A percentile compares a stretch with the other conserved stretches of the same genome.
phyloP scores from a whole-genome alignment of 2,113 vertebrate genomes.

The Paradoxurus hermaphroditus region DNA sequence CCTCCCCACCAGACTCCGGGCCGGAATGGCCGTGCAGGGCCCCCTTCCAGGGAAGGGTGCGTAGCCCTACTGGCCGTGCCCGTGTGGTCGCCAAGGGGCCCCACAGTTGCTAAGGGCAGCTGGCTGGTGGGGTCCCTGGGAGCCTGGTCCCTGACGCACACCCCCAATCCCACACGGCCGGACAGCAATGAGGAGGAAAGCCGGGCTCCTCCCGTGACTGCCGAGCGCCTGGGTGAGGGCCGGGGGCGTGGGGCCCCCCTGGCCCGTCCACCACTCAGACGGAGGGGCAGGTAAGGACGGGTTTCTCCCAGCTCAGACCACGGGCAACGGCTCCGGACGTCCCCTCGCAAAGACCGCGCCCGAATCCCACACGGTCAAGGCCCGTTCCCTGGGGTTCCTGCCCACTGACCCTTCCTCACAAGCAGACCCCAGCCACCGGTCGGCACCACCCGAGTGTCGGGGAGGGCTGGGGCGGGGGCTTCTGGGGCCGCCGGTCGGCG shows the following conservation, averaged over 20 bases:
- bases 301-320: not conserved
- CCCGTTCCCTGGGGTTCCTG: not conserved
- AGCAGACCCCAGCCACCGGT: not conserved
- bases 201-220: not conserved
- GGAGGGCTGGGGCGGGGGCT: too few species aligned
- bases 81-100: not conserved
- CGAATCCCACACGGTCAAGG: not conserved
- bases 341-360: too few species aligned
- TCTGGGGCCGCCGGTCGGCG: rapidly evolving
- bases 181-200: too few species aligned
- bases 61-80: not conserved
- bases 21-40: not conserved
- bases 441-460: rapidly evolving
- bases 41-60: not conserved
- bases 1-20: rapidly evolving
- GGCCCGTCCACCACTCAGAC: rapidly evolving
- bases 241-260: not conserved
- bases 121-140: not conserved
- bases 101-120: not conserved
- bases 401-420: not conserved
- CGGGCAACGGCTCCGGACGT: not conserved
- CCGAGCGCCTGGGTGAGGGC: not conserved
- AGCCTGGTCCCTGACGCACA: not conserved
- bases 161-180: rapidly evolving
- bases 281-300: not conserved